A percentile compares a stretch with the other conserved stretches of the same genome.
Conservation (phyloP, 2,797 vertebrate species). For the Coracias cyanogaster region DNA sequence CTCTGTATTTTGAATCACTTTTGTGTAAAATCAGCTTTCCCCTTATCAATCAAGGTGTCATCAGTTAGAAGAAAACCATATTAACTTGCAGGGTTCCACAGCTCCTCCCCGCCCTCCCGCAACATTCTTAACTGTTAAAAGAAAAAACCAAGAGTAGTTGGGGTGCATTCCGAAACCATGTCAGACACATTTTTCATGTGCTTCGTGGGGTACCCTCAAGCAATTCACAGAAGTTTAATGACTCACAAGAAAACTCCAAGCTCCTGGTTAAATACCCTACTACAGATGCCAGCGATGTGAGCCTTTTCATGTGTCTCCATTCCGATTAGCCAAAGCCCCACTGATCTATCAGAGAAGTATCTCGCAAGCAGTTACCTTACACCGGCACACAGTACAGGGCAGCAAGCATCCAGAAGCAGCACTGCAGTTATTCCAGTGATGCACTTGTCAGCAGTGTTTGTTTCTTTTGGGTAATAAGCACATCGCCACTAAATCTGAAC, state of each 20-base stretch:
- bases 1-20: background rate
- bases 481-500: background rate
- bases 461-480: background rate
- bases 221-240: background rate
- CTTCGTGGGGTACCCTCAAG: background rate
- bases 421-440: background rate
- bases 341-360: background rate
- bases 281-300: background rate
- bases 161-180: background rate
- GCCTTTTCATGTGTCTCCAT: background rate
- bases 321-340: background rate
- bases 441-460: background rate
- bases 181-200: background rate
- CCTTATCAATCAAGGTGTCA: background rate
- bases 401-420: background rate
- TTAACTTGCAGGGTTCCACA: background rate
- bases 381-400: background rate
- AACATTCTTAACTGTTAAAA: background rate
- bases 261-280: background rate
- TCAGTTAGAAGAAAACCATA: background rate
- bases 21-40: background rate
- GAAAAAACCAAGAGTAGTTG: background rate
- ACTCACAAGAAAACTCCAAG: background rate
- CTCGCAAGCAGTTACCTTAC: background rate
- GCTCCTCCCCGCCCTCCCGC: accelerated